These are phyloP conservation scores for Pseudomyrmex cubaensis DNA, from an alignment of 1,140 invertebrate species.

Conservation along the genomic window DNA sequence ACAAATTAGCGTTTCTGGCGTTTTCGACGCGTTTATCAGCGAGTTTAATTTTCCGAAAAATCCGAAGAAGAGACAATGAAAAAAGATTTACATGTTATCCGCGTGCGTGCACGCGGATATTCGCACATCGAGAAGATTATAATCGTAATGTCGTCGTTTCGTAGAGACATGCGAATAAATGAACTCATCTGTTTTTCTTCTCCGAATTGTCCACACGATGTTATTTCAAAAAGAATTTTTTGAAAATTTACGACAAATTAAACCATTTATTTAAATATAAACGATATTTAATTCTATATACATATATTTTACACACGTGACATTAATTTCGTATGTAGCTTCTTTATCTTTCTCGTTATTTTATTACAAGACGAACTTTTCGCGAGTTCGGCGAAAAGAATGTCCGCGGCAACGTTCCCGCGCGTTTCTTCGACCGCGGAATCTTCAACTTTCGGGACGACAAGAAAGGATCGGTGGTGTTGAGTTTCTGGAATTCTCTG, in stretches of 20 bases:
- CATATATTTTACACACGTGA: too few species aligned
- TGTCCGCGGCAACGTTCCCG: background rate
- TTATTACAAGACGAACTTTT: background rate
- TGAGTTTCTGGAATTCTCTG: background rate
- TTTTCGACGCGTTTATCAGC: constrained; percentile 6
- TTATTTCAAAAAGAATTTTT: too few species aligned
- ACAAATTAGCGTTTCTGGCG: constrained; percentile 15
- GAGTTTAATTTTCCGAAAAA: background rate
- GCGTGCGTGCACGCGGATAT: background rate
- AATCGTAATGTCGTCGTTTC: too few species aligned
- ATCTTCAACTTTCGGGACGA: background rate
- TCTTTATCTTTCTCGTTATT: background rate
- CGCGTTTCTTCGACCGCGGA: background rate
- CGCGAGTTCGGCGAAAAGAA: background rate
- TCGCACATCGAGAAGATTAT: constrained; percentile 1
- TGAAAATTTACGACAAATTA: too few species aligned
- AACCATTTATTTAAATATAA: background rate
- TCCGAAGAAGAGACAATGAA: background rate
- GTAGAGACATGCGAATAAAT: too few species aligned
- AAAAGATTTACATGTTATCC: background rate
- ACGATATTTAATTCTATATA: background rate
- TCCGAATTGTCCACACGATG: too few species aligned
- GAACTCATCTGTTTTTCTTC: too few species aligned
- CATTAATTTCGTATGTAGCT: background rate
- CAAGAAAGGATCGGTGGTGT: background rate